phyloP scores from a whole-genome alignment of 1,140 invertebrate genomes.

The Hetaerina americana region DNA sequence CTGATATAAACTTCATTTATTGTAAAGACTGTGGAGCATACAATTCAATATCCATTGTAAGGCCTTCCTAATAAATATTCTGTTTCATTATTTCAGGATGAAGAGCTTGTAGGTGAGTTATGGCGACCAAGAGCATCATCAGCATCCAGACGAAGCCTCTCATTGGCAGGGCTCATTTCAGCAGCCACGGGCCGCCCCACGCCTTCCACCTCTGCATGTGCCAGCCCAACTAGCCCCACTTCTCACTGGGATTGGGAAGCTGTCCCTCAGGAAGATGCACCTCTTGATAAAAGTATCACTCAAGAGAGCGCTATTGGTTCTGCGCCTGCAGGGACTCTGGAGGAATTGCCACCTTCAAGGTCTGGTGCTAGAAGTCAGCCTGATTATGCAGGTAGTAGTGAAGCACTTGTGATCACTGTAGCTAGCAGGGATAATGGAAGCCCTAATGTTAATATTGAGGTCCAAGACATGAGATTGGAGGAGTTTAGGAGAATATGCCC shows the following conservation, averaged over 20 bases:
- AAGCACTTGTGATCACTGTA: neutral
- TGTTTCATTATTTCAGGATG: too few relatives aligned
- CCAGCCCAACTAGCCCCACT: neutral
- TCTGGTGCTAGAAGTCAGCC: neutral
- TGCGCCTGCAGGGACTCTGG: neutral
- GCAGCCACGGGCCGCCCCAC: neutral
- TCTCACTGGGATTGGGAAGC: neutral
- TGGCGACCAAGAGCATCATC: slow-evolving; percentile 20
- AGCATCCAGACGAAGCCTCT: neutral
- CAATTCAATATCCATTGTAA: too few relatives aligned
- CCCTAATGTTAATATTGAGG: neutral
- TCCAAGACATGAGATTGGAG: neutral
- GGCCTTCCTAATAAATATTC: too few relatives aligned
- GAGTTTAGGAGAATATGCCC: neutral
- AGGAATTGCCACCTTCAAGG: neutral
- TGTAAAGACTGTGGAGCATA: too few relatives aligned
- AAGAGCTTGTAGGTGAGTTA: slow-evolving; percentile 27
- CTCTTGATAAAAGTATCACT: too few relatives aligned
- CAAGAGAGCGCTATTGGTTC: neutral
- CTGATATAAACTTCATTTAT: too few relatives aligned
- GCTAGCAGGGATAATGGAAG: neutral
- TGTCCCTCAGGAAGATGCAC: neutral
- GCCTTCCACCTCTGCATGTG: neutral
- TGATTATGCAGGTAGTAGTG: neutral
- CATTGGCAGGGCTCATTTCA: neutral